phyloP scores from a whole-genome alignment of 2,888 invertebrate species.

The Tipula lateralis region DNA sequence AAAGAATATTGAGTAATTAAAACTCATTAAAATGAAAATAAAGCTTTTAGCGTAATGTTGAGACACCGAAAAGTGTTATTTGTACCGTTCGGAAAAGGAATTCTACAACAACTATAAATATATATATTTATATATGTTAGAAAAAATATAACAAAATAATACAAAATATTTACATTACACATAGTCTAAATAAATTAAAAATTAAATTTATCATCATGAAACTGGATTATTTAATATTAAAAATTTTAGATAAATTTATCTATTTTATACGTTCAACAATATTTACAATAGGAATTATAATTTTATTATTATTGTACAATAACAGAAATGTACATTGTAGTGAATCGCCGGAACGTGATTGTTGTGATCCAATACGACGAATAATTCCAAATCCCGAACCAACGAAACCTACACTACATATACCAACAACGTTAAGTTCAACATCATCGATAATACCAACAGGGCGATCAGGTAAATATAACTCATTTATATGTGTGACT shows the following conservation, averaged over 20 bases:
- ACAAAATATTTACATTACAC: background rate
- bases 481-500: no score
- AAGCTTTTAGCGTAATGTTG: background rate
- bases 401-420: constrained; percentile 38
- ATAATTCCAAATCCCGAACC: constrained; percentile 60
- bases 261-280: background rate
- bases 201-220: constrained; percentile 4
- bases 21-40: background rate
- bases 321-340: constrained; percentile 50
- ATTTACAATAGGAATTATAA: background rate
- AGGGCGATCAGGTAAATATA: constrained; percentile 48
- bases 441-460: constrained; percentile 47
- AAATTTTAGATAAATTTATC: constrained; percentile 3
- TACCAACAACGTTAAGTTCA: constrained; percentile 45
- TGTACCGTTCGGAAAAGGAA: background rate
- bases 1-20: background rate
- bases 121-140: no score
- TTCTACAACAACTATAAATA: background rate
- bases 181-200: background rate
- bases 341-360: constrained; percentile 88
- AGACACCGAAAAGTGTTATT: background rate
- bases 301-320: background rate
- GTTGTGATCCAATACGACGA: constrained; percentile 81
- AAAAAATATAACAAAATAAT: background rate
- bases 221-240: constrained; percentile 20